Evolutionary conservation across 2,113 vertebrate genomes (phyloP).

Genomic region (Dendrocopos noguchii): DNA sequence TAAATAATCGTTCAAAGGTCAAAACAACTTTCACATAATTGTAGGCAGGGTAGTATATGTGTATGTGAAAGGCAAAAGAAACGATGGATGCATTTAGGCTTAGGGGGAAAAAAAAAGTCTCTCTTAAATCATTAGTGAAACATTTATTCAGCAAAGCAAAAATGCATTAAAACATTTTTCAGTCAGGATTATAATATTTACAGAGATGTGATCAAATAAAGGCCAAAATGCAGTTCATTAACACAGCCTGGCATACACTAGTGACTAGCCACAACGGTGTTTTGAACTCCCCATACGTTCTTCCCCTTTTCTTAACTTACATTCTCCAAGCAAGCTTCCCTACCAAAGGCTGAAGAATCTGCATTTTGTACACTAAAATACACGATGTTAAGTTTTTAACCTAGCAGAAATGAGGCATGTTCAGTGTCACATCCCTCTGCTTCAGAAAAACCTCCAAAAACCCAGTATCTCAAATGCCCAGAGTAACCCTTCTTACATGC

Average conservation of each 20-base stretch:
- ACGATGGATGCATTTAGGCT: neutral
- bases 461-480: conserved; percentile 56
- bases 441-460: conserved; percentile 61
- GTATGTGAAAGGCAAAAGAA: conserved; percentile 24
- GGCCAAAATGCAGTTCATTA: conserved; percentile 21
- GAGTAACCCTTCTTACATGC: conserved; percentile 50
- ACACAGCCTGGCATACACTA: neutral
- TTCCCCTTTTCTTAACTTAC: conserved; percentile 33
- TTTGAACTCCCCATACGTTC: conserved; percentile 26
- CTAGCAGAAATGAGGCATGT: conserved; percentile 29
- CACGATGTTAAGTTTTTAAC: neutral
- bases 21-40: conserved; percentile 44
- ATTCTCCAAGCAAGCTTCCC: conserved; percentile 22
- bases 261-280: neutral
- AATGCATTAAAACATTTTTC: conserved; percentile 45
- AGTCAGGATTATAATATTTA: conserved; percentile 26
- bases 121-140: conserved; percentile 38
- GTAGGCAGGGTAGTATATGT: neutral
- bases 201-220: conserved; percentile 34
- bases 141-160: conserved; percentile 50
- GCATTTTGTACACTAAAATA: conserved; percentile 23
- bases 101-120: neutral
- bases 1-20: conserved; percentile 48
- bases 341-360: conserved; percentile 31
- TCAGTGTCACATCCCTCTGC: conserved; percentile 37